A percentile compares a stretch with the other conserved stretches of the same genome.
Conservation (phyloP, 2,888 invertebrate genomes). For the Cacoxenus indagator region DNA sequence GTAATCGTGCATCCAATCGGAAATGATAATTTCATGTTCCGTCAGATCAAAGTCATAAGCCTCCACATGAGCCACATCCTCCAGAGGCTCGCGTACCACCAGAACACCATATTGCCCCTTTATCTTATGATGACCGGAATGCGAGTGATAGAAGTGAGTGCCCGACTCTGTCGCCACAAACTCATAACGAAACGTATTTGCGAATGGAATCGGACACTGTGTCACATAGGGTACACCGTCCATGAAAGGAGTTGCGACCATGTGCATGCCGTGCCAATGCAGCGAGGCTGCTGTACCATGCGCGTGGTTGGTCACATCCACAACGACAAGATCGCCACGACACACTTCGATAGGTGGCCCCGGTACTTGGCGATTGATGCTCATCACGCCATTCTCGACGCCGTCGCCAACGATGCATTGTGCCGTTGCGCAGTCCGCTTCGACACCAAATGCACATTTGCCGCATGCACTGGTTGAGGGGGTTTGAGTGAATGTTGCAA, state of each 20-base stretch:
- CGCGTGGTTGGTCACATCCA: constrained; percentile 83
- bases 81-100: constrained; percentile 78
- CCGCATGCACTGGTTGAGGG: constrained; percentile 72
- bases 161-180: constrained; percentile 80
- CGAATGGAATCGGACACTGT: constrained; percentile 84
- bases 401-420: constrained; percentile 73
- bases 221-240: constrained; percentile 87
- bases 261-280: constrained; percentile 92
- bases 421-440: constrained; percentile 69
- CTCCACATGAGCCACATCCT: constrained; percentile 72
- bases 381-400: constrained; percentile 69
- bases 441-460: constrained; percentile 67
- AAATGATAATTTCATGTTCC: constrained; percentile 79
- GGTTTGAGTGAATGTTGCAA: background rate
- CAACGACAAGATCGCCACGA: constrained; percentile 81
- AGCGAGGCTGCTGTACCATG: constrained; percentile 83
- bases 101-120: constrained; percentile 85
- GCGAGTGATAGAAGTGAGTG: constrained; percentile 84
- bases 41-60: constrained; percentile 81
- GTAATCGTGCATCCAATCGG: constrained; percentile 83
- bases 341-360: constrained; percentile 78
- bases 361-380: constrained; percentile 72
- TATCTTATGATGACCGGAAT: constrained; percentile 79
- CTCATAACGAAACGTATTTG: constrained; percentile 77
- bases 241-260: constrained; percentile 82